Percentiles rank a stretch among this genome's conserved stretches.
These are phyloP conservation scores for Leucophenga montana DNA, from an alignment of 2,888 invertebrate genomes.

Conservation along the genomic window DNA sequence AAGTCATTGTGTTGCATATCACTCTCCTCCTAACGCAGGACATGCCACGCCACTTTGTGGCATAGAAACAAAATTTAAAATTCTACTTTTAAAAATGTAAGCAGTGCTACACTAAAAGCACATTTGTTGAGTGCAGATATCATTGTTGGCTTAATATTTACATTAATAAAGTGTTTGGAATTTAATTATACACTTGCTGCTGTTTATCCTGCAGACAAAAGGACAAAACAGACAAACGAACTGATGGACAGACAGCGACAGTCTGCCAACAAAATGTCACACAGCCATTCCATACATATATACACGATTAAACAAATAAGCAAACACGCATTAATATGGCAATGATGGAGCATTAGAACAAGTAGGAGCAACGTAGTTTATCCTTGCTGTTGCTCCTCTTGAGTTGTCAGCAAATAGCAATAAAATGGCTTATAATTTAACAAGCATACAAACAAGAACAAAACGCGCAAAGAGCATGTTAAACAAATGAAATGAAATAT, in stretches of 20 bases:
- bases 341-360: no score
- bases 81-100: constrained; percentile 35
- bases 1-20: constrained; percentile 44
- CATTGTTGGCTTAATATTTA: constrained; percentile 37
- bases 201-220: neutral
- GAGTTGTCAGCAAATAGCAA: constrained; percentile 21
- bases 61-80: constrained; percentile 41
- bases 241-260: neutral
- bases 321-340: neutral
- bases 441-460: neutral
- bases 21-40: no score
- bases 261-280: constrained; percentile 10
- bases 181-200: constrained; percentile 46
- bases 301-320: neutral
- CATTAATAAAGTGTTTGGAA: constrained; percentile 52
- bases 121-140: no score
- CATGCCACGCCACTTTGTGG: constrained; percentile 11
- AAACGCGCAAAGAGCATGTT: constrained; percentile 35
- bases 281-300: neutral
- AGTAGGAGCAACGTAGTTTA: neutral
- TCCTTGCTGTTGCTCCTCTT: neutral
- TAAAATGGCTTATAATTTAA: constrained; percentile 22
- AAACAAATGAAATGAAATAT: constrained; percentile 61
- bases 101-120: neutral
- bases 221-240: neutral